Evolutionary conservation across 2,888 invertebrate species (phyloP), one percentile per base, ranked within the genome.

Genomic region (Ichneumon xanthorius): DNA sequence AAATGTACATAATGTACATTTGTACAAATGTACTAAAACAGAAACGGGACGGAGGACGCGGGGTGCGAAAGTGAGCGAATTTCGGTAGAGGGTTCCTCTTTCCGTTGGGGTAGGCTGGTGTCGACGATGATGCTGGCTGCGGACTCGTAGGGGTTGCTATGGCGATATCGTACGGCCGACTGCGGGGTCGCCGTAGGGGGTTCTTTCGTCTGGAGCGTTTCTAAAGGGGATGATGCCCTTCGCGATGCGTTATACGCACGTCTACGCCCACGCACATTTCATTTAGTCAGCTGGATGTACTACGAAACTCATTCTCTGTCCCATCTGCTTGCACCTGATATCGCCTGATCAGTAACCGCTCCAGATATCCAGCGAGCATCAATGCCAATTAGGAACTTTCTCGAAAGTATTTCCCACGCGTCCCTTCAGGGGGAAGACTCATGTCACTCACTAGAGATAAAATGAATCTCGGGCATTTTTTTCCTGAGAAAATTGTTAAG

Each of bases 71-170:
- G 71, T 79, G 84, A 86, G 87, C 88, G 88, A 87, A 87, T 86
- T 75, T 85, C 87, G 84, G 88, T 63, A 33, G 30, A 63, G 67
- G 67, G 81, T 73, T 86, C 61, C 79, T 53, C 65, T 84, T 83
- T 80, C 68, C 78, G 84, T 87, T 88, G 86, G 88, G 88, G 89
- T 84, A 87, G 88, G 90, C 85, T 88, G 80, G 73, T 50, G 75
- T 58, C 70, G 72, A 30, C 19, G 50, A 33, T 55, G 53, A 79
- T 80, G 80, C 71, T 81, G 86, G 65, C 67, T 58, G 53, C 80
- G 82, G 68, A 45, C 88, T 87, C 88, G 87, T 87, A 90, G 93
- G 93, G 93, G 93, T 93, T 93, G 93, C 93, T 92, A 93, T 93
- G 93, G 90, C 91, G 89, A 93, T 92, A 89, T 63, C 63, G 87